These are phyloP conservation scores for Ischnura elegans DNA, from an alignment of 2,888 invertebrate species.

Conservation along the genomic window DNA sequence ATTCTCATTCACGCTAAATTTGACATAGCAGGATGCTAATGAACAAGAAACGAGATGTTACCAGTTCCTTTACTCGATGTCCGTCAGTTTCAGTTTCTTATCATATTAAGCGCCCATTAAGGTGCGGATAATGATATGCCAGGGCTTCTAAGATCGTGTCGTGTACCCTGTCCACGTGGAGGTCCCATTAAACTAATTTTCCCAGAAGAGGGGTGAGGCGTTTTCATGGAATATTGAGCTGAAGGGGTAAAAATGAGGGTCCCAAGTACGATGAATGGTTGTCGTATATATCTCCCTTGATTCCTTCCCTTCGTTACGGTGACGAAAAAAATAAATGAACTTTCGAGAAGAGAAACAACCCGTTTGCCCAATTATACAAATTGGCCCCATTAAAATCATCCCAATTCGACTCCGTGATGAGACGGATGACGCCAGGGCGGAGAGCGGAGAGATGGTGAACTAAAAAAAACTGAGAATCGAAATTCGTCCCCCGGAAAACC, in stretches of 20 bases:
- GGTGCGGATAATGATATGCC: background rate
- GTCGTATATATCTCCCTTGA: background rate
- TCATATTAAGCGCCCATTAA: background rate
- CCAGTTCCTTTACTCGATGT: background rate
- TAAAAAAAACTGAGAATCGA: background rate
- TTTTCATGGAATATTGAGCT: background rate
- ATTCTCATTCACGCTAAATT: too few species aligned
- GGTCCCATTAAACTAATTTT: background rate
- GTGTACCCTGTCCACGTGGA: background rate
- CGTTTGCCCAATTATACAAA: background rate
- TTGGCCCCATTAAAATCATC: constrained; percentile 54
- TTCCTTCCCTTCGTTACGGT: background rate
- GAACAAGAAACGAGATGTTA: background rate
- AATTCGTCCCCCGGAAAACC: constrained; percentile 12
- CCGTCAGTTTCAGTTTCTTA: background rate
- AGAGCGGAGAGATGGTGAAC: background rate
- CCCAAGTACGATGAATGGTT: background rate
- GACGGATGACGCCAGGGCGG: background rate
- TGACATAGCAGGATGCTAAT: background rate
- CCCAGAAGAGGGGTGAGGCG: too few species aligned
- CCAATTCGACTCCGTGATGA: constrained; percentile 14
- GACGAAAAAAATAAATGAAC: background rate
- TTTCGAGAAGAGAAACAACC: background rate
- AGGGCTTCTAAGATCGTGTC: background rate
- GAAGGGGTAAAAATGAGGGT: background rate